Evolutionary conservation across 2,888 invertebrate species (phyloP), one percentile per base, ranked within the genome.

Genomic region (Ommatoiulus sabulosus): DNA sequence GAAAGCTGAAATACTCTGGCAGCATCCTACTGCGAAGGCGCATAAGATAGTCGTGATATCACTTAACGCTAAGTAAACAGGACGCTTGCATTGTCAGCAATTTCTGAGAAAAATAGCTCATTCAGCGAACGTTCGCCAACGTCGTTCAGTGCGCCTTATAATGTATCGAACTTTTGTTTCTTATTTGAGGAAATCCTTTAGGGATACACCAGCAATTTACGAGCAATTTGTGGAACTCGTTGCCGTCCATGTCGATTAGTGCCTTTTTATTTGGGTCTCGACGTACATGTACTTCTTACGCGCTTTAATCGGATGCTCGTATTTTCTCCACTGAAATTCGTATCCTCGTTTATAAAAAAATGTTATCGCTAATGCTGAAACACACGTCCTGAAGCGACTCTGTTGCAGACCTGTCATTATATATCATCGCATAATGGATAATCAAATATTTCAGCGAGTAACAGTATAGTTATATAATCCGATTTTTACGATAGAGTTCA

Each of bases 31-130:
- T 3, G 0, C 10, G 80, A 35, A 12, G 10, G 80, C 80, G 15
- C 35, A 35, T 80, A 43, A 15, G 35, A 24, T 80, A 3, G 80
- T 24, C 80, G 6, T 35, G 80, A 80, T 80, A 80, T 80, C 80
- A 80, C 80, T 80, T 43, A 80, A 80, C 35, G 80, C 80, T 80
- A 80, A 80, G 80, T 15, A 80, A 80, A 80, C 80, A 80, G 80
- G 80, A 80, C 15, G 35, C 35, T 15, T 12, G 80, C 80, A 80
- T 80, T 80, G 80, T 80, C 80, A 80, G 80, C 80, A 80, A 80
- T 80, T 80, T 80, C 80, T 43, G 15, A 80, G 24, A 80, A 80
- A 43, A 80, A 15, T 0, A 4, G 80, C 80, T 12, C 35, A 80
- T 80, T 80, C 80, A 80, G 80, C 80, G 4, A 80, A 80, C 80